phyloP scores from a whole-genome alignment of 2,888 invertebrate species.

The Drosophila quinaria region DNA sequence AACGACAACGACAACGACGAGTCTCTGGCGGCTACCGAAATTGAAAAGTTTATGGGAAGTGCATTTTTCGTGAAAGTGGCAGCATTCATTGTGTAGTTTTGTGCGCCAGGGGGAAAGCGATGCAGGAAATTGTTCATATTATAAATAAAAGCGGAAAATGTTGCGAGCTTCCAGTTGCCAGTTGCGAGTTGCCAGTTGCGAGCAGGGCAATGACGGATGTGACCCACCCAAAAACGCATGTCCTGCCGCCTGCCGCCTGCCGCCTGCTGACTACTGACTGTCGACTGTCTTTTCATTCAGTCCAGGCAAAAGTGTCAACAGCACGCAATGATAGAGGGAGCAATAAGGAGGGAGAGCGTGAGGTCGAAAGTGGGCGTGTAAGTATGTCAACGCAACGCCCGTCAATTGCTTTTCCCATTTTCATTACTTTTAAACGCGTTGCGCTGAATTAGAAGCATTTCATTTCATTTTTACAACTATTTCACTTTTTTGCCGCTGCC shows the following conservation, averaged over 20 bases:
- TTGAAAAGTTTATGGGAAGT: constrained; percentile 77
- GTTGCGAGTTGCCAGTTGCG: constrained; percentile 41
- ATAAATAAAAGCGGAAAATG: constrained; percentile 81
- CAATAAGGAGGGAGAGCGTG: not conserved
- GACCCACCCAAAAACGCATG: constrained; percentile 72
- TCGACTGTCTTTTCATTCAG: constrained; percentile 19
- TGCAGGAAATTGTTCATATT: constrained; percentile 79
- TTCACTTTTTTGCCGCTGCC: constrained; percentile 22
- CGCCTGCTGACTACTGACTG: constrained; percentile 12
- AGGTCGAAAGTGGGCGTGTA: constrained; percentile 32
- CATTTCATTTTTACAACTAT: constrained; percentile 52
- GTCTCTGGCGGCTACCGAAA: constrained; percentile 57
- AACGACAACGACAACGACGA: constrained; percentile 41
- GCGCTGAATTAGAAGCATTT: constrained; percentile 77
- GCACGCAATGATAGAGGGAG: constrained; percentile 16
- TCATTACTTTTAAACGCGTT: constrained; percentile 78
- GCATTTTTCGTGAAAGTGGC: constrained; percentile 74
- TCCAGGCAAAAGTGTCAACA: constrained; percentile 52
- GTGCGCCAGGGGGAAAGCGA: constrained; percentile 41
- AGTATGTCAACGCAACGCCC: constrained; percentile 43
- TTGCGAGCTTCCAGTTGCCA: constrained; percentile 51
- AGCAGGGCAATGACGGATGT: constrained; percentile 77
- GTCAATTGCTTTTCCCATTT: constrained; percentile 67
- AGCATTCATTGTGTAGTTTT: constrained; percentile 57
- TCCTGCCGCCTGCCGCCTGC: constrained; percentile 31